Percentiles rank a stretch among this genome's conserved stretches.
Evolutionary conservation across 2,113 vertebrate species (phyloP).

Genomic region (Phoxinus phoxinus): DNA sequence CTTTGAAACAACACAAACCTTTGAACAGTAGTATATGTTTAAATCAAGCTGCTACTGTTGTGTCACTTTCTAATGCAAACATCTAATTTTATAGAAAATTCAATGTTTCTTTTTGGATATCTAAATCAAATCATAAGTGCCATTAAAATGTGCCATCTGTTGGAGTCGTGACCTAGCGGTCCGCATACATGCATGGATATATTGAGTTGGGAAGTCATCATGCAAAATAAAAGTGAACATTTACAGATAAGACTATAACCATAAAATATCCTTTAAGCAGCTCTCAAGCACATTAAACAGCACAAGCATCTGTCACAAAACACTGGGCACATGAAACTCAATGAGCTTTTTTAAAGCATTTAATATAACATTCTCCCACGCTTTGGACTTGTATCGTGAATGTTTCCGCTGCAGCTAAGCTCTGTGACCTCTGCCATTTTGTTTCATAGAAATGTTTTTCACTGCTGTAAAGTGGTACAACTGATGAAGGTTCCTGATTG

Average conservation of each 20-base stretch:
- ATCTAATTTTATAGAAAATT: neutral
- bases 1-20: neutral
- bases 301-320: neutral
- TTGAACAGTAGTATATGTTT: neutral
- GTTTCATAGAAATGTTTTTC: neutral
- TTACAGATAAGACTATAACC: neutral
- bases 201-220: neutral
- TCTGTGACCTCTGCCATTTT: conserved; percentile 10
- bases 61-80: neutral
- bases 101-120: neutral
- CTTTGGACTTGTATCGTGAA: neutral
- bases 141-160: neutral
- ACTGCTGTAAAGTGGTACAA: neutral
- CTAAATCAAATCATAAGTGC: neutral
- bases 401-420: neutral
- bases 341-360: neutral
- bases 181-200: neutral
- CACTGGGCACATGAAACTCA: neutral
- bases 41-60: neutral
- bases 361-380: neutral
- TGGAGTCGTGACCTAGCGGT: neutral
- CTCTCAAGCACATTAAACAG: neutral
- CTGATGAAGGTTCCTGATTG: neutral
- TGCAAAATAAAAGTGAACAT: neutral
- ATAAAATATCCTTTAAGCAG: neutral